Evolutionary conservation across 2,797 vertebrate species (phyloP).

Genomic region (Leucoraja ocellata): DNA sequence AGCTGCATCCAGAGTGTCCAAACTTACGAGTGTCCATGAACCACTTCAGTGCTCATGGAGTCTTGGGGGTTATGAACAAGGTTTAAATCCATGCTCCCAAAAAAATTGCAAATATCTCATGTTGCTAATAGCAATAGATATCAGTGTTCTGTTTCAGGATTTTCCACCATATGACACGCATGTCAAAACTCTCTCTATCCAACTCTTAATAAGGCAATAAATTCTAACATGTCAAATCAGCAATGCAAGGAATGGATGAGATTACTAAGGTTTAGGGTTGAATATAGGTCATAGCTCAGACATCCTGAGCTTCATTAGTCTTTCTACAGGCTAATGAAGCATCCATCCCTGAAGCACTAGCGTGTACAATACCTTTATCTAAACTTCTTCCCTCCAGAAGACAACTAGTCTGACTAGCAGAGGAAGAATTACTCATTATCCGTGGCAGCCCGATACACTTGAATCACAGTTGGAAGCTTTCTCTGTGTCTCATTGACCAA

Average conservation of each 20-base stretch:
- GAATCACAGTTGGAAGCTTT: conserved; percentile 16
- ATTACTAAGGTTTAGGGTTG: background rate
- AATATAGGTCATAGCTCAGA: background rate
- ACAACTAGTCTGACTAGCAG: background rate
- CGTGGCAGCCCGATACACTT: background rate
- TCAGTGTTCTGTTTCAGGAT: background rate
- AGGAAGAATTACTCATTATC: conserved; percentile 22
- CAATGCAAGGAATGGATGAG: background rate
- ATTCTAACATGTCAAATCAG: background rate
- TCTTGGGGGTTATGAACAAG: background rate
- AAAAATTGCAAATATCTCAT: background rate
- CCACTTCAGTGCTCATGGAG: background rate
- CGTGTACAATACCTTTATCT: conserved; percentile 17
- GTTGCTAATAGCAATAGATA: background rate
- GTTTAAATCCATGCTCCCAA: background rate
- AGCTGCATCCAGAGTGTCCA: background rate
- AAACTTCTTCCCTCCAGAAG: conserved; percentile 26
- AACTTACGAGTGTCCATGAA: background rate
- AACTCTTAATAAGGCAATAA: background rate
- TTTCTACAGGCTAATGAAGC: background rate
- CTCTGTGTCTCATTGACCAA: background rate
- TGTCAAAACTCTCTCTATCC: background rate
- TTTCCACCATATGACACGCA: background rate
- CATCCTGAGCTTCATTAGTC: background rate
- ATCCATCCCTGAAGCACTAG: background rate